Evolutionary conservation across 2,888 invertebrate genomes (phyloP).

Genomic region (Agrochola lota): DNA sequence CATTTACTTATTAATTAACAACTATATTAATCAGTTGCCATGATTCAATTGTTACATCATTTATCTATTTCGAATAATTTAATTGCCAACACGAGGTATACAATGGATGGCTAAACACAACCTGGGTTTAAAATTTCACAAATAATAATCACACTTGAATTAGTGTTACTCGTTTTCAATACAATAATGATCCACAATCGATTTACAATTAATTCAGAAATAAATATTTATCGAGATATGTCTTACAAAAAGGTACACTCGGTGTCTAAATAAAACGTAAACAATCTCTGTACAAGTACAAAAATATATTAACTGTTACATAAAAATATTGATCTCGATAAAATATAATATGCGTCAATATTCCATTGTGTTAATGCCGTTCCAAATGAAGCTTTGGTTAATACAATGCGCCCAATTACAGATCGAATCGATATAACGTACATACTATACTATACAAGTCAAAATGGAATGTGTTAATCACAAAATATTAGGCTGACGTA

Average conservation of each 20-base stretch:
- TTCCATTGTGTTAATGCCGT: constrained; percentile 69
- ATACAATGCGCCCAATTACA: constrained; percentile 49
- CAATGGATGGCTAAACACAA: constrained; percentile 79
- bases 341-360: constrained; percentile 72
- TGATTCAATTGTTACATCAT: constrained; percentile 49
- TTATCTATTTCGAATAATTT: constrained; percentile 60
- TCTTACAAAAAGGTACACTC: constrained; percentile 75
- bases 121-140: constrained; percentile 70
- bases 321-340: constrained; percentile 81
- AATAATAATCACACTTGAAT: constrained; percentile 60
- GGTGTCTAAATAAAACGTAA: constrained; percentile 76
- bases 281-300: constrained; percentile 85
- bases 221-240: constrained; percentile 70
- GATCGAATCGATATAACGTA: constrained; percentile 48
- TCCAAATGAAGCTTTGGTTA: constrained; percentile 73
- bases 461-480: constrained; percentile 85
- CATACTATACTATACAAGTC: constrained; percentile 54
- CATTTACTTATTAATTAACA: constrained; percentile 65
- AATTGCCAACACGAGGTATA: constrained; percentile 65
- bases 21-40: constrained; percentile 63
- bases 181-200: constrained; percentile 46
- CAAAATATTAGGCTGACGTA: constrained; percentile 70
- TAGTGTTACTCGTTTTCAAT: constrained; percentile 44
- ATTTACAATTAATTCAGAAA: constrained; percentile 59
- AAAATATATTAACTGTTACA: constrained; percentile 84